phyloP scores from a whole-genome alignment of 64 coral and sea anemone genomes.

The Porites australiensis region DNA sequence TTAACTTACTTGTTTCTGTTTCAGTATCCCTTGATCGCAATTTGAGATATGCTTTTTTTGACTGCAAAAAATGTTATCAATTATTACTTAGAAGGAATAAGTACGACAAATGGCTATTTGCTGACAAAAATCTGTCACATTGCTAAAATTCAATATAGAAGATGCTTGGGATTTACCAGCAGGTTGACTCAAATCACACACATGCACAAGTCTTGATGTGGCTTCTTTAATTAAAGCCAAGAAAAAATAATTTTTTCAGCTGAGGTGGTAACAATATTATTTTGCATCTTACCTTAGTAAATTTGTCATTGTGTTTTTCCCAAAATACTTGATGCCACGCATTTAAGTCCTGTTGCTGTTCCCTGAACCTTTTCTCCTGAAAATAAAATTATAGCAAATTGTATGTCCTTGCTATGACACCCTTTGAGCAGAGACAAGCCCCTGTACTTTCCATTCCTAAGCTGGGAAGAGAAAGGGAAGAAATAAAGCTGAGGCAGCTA shows the following conservation, averaged over 20 bases:
- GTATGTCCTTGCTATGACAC: background rate
- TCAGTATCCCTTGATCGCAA: slow-evolving; percentile 7
- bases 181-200: too few species aligned
- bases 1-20: slow-evolving; percentile 25
- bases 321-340: slow-evolving; percentile 93
- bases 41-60: slow-evolving; percentile 36
- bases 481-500: too few species aligned
- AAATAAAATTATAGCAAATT: background rate
- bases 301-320: slow-evolving; percentile 87
- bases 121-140: too few species aligned
- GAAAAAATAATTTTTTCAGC: background rate
- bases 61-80: background rate
- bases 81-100: background rate
- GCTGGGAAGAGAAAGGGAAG: too few species aligned
- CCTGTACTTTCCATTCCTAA: too few species aligned
- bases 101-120: background rate
- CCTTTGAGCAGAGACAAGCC: too few species aligned
- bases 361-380: slow-evolving; percentile 80
- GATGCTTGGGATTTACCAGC: too few species aligned
- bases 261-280: background rate
- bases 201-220: background rate
- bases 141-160: too few species aligned
- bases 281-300: slow-evolving; percentile 69
- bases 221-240: slow-evolving; percentile 35
- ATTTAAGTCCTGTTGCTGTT: slow-evolving; percentile 70